Conservation (phyloP, 2,113 vertebrate genomes). For the Monopterus albus region DNA sequence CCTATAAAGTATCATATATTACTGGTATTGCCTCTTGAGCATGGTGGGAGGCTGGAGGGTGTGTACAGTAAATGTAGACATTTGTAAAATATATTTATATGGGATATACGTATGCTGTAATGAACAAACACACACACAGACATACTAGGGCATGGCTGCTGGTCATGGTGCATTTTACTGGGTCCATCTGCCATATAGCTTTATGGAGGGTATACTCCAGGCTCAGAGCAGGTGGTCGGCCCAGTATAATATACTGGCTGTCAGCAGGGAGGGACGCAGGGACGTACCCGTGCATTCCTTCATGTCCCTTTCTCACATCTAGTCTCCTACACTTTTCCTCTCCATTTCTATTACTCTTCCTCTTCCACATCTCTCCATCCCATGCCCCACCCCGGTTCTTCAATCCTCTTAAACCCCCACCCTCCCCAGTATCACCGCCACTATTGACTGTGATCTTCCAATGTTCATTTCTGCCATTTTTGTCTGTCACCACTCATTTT, state of each 20-base stretch:
- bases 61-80: slow-evolving; percentile 29
- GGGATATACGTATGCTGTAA: slow-evolving; percentile 39
- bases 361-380: slow-evolving; percentile 20
- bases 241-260: slow-evolving; percentile 70
- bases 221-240: slow-evolving; percentile 74
- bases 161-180: slow-evolving; percentile 69
- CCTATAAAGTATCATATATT: slow-evolving; percentile 67
- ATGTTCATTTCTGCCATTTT: slow-evolving; percentile 78
- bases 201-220: slow-evolving; percentile 61
- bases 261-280: slow-evolving; percentile 58
- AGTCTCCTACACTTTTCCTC: slow-evolving; percentile 15
- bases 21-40: slow-evolving; percentile 35
- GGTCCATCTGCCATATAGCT: slow-evolving; percentile 68
- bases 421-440: slow-evolving; percentile 4
- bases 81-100: slow-evolving; percentile 53
- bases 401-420: slow-evolving; percentile 3
- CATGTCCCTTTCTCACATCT: slow-evolving; percentile 39
- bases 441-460: slow-evolving; percentile 68
- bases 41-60: slow-evolving; percentile 2
- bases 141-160: slow-evolving; percentile 36
- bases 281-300: slow-evolving; percentile 53
- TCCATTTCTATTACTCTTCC: not conserved
- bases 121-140: slow-evolving; percentile 23
- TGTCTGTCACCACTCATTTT: slow-evolving; percentile 72
- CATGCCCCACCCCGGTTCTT: not conserved